These are phyloP conservation scores for Papilio xuthus DNA, from an alignment of 1,140 invertebrate genomes.

Conservation along the genomic window DNA sequence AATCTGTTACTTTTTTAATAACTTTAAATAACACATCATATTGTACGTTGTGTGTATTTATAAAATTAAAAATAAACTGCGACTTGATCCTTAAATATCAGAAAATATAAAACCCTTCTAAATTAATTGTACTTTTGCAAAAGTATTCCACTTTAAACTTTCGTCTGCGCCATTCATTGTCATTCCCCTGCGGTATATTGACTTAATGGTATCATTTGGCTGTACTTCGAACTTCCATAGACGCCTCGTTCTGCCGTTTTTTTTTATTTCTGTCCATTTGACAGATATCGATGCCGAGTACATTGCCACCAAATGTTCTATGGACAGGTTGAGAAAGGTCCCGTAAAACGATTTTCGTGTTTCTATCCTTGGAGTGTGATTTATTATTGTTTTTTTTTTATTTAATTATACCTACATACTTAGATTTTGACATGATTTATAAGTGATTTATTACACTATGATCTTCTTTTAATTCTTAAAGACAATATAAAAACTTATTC, in stretches of 20 bases:
- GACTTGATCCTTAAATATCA: too few species aligned
- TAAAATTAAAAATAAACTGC: too few species aligned
- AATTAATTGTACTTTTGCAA: background rate
- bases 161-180: constrained; percentile 32
- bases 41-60: too few species aligned
- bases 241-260: constrained; percentile 36
- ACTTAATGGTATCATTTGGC: constrained; percentile 76
- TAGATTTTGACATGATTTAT: background rate
- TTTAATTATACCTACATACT: constrained; percentile 3
- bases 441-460: background rate
- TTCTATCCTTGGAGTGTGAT: constrained; percentile 59
- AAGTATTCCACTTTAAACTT: constrained; percentile 39
- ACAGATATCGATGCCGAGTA: constrained; percentile 57
- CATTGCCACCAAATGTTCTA: constrained; percentile 60
- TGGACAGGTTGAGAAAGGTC: constrained; percentile 52
- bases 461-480: background rate
- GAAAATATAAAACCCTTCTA: background rate
- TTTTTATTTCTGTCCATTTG: constrained; percentile 48
- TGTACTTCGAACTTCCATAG: constrained; percentile 65
- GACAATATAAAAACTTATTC: too few species aligned
- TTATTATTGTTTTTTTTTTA: constrained; percentile 48
- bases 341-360: constrained; percentile 70
- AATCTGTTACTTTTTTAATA: too few species aligned
- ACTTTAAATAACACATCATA: too few species aligned
- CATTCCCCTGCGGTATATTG: constrained; percentile 64